phyloP scores from a whole-genome alignment of 1,140 invertebrate genomes.

The Pseudachorutes palmiensis region DNA sequence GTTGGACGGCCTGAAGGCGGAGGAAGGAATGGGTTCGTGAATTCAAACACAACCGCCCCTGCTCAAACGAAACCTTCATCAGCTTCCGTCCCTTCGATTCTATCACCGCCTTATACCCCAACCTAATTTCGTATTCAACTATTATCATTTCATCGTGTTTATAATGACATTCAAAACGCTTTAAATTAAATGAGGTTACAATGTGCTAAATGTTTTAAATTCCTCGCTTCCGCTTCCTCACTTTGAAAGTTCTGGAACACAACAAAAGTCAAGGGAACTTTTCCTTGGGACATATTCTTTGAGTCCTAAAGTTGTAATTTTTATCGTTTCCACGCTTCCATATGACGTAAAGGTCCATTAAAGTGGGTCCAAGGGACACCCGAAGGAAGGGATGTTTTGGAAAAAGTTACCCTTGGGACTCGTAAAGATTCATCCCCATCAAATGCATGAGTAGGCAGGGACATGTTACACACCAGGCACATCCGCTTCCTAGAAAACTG shows the following conservation, averaged over 20 bases:
- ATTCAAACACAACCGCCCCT: not conserved
- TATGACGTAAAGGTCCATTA: not conserved
- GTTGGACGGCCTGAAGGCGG: conserved; percentile 23
- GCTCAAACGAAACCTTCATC: not conserved
- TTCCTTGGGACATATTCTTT: too few relatives aligned
- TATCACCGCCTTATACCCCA: not conserved
- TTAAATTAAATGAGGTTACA: not conserved
- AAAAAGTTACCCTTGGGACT: not conserved
- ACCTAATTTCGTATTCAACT: not conserved
- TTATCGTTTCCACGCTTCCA: not conserved
- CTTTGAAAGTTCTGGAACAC: not conserved
- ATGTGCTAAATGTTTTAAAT: not conserved
- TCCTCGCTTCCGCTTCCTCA: not conserved
- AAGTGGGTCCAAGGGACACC: not conserved
- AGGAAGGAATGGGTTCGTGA: too few relatives aligned
- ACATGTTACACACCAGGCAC: too few relatives aligned
- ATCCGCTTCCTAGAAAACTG: too few relatives aligned
- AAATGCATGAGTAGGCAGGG: too few relatives aligned
- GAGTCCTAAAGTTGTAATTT: too few relatives aligned
- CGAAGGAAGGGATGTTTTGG: not conserved
- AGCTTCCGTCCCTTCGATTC: not conserved
- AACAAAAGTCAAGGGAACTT: not conserved
- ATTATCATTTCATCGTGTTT: not conserved
- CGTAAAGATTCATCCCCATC: not conserved
- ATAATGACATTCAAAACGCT: not conserved